Percentiles rank a stretch among this genome's conserved stretches.
These are phyloP conservation scores for Goniozus legneri DNA, from an alignment of 1,140 invertebrate genomes.

Conservation along the genomic window DNA sequence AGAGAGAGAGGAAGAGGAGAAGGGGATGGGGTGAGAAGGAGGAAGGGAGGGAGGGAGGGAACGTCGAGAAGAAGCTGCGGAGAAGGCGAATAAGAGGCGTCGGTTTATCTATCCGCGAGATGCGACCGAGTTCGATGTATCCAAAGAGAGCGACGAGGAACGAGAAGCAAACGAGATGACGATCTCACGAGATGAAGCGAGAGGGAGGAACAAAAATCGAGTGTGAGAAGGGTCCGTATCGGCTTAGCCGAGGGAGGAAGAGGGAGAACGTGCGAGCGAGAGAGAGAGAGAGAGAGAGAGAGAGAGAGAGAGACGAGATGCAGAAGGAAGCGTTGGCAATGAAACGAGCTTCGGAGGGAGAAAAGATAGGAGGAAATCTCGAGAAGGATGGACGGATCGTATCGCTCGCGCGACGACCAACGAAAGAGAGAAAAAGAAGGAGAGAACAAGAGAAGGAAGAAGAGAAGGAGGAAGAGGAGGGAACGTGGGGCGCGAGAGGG, in stretches of 20 bases:
- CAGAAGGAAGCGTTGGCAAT: too few relatives aligned
- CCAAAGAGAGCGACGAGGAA: constrained; percentile 13
- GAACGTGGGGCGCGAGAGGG: constrained; percentile 16
- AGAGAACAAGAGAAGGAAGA: constrained; percentile 8
- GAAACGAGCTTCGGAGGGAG: too few relatives aligned
- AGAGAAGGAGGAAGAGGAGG: constrained; percentile 19
- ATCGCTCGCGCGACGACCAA: not conserved
- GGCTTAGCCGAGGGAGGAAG: not conserved
- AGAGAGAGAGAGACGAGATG: constrained; percentile 18
- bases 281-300: constrained; percentile 18
- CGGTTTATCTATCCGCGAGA: too few relatives aligned
- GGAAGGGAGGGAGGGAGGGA: constrained; percentile 19
- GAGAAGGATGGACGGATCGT: constrained; percentile 1
- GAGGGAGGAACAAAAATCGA: constrained; percentile 2
- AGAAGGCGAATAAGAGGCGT: constrained; percentile 16
- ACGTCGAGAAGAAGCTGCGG: constrained; percentile 19
- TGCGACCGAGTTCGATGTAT: constrained; percentile 1
- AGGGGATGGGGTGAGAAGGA: constrained; percentile 7
- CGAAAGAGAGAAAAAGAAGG: not conserved
- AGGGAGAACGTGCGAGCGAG: constrained; percentile 8
- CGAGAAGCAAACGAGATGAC: too few relatives aligned
- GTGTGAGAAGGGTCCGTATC: constrained; percentile 3
- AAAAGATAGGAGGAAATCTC: too few relatives aligned
- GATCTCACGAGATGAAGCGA: constrained; percentile 7
- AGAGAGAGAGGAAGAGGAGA: constrained; percentile 4